Percentiles rank a stretch among this genome's conserved stretches.
These are phyloP conservation scores for Sus cebifrons DNA, from an alignment of 2,797 vertebrate species.

Conservation along the genomic window DNA sequence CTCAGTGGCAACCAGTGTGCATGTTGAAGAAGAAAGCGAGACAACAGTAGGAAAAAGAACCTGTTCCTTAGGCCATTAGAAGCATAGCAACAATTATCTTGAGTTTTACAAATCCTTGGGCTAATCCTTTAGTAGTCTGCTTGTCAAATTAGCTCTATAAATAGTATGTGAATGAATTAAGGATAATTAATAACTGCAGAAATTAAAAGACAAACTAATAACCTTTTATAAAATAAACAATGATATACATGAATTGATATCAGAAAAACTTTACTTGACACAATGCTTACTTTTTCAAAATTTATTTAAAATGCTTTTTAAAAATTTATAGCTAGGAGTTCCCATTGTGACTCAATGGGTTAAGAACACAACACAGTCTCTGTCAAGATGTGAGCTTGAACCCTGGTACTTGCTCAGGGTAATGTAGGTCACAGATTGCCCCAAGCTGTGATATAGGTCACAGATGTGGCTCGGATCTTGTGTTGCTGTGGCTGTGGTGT, in stretches of 20 bases:
- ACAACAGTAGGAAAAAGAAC: neutral
- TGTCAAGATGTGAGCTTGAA: too few species aligned
- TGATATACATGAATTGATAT: neutral
- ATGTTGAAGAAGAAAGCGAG: neutral
- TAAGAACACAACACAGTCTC: too few species aligned
- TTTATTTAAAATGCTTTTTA: neutral
- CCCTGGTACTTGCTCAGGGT: too few species aligned
- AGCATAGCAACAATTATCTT: neutral
- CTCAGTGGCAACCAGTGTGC: accelerated
- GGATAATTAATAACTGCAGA: neutral
- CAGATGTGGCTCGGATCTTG: too few species aligned
- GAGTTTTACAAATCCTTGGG: neutral
- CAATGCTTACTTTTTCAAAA: neutral
- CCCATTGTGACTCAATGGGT: too few species aligned
- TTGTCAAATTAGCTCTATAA: neutral
- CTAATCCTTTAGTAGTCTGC: neutral
- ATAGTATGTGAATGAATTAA: neutral
- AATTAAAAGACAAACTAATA: neutral
- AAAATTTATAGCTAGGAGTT: too few species aligned
- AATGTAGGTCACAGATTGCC: too few species aligned
- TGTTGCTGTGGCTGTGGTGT: too few species aligned
- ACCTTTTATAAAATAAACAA: neutral
- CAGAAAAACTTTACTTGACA: neutral
- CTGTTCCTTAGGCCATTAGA: neutral
- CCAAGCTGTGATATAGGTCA: too few species aligned